Evolutionary conservation across 2,113 vertebrate species (phyloP).

Genomic region (Gavialis gangeticus): DNA sequence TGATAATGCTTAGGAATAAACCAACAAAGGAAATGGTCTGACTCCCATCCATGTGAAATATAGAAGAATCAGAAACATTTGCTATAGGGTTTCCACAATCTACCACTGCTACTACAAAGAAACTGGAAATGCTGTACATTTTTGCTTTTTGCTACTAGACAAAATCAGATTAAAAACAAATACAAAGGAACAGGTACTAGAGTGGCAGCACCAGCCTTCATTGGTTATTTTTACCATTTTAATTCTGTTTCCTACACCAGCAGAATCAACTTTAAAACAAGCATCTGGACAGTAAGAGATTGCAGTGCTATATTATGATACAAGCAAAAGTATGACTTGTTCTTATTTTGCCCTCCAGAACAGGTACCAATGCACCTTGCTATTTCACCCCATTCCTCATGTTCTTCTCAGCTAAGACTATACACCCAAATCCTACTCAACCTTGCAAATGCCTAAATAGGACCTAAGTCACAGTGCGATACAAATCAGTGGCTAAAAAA

Average conservation of each 20-base stretch:
- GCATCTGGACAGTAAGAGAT: background rate
- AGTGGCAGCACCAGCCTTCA: background rate
- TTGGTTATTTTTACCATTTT: background rate
- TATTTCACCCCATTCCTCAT: background rate
- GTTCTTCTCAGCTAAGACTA: background rate
- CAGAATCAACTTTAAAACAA: background rate
- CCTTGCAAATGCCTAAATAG: too few species aligned
- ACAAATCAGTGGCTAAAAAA: too few species aligned
- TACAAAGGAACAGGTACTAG: background rate
- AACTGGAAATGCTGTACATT: background rate
- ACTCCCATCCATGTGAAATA: background rate
- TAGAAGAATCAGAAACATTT: background rate
- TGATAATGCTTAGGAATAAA: background rate
- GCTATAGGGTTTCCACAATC: background rate
- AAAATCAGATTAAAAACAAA: background rate
- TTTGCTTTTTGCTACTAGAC: background rate
- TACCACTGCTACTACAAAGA: background rate
- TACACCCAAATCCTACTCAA: too few species aligned
- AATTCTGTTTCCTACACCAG: background rate
- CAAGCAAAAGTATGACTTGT: background rate
- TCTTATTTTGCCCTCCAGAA: background rate
- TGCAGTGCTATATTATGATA: background rate
- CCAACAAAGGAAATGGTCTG: background rate
- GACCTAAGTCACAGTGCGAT: too few species aligned
- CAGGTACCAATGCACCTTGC: rapidly evolving